Conservation (phyloP, 2,888 invertebrate genomes). For the Melipona beecheii region DNA sequence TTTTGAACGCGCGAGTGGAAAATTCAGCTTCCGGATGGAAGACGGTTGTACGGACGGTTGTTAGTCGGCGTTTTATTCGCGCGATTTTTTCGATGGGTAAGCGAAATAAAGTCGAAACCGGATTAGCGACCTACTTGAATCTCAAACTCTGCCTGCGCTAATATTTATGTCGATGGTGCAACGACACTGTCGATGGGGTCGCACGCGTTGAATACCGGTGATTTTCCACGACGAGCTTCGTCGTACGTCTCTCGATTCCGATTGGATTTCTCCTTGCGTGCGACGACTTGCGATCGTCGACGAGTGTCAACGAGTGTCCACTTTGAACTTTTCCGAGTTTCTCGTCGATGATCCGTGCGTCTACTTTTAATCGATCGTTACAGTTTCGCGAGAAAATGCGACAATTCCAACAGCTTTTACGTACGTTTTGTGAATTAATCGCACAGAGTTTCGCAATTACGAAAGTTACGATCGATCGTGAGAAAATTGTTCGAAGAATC, state of each 20-base stretch:
- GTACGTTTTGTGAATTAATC: neutral
- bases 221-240: slow-evolving; percentile 10
- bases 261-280: neutral
- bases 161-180: slow-evolving; percentile 45
- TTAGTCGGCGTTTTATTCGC: slow-evolving; percentile 7
- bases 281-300: neutral
- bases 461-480: no score
- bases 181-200: slow-evolving; percentile 10
- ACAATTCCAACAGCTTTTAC: no score
- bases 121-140: slow-evolving; percentile 50
- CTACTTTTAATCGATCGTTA: neutral
- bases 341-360: no score
- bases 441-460: neutral
- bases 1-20: neutral
- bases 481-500: no score
- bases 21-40: neutral
- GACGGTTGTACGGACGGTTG: neutral
- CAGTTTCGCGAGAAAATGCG: neutral
- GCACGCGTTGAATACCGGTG: neutral
- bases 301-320: neutral
- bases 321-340: neutral
- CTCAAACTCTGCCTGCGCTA: slow-evolving; percentile 11
- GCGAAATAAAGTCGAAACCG: slow-evolving; percentile 41
- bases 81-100: slow-evolving; percentile 15
- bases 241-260: neutral